Evolutionary conservation across 30 jellyfish, hydroid and myxozoan genomes (phyloP), one percentile per base, ranked within the genome.

Genomic region (Aurelia sp.): DNA sequence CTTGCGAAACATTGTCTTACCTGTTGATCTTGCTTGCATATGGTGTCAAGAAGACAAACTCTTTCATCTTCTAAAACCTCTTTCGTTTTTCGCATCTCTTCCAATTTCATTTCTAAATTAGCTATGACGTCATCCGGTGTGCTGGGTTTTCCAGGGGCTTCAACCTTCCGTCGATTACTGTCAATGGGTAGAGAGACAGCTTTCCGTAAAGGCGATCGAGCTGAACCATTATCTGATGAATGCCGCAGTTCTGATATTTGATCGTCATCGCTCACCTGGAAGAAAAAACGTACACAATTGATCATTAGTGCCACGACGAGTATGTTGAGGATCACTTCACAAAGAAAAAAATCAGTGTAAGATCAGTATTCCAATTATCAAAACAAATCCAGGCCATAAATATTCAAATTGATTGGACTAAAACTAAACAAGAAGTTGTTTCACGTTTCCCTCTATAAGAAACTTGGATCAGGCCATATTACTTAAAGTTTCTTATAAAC

Each of bases 61-160:
- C 99, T 81, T 48, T 90, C 99, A 7, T 66, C 92, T 70, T 89
- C 97, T 74, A 89, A 66, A n/a, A 93, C 74, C 60, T 89, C 97
- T 48, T 89, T 95, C 27, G 96, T 81, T 52, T 77, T 85, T 58
- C 70, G 68, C 85, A 83, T 82, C 13, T 89, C 97, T 55, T 81
- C 93, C 41, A 95, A 77, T 64, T 84, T 87, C 79, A 60, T 53
- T 59, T 86, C 96, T 16, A 87, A 62, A 48, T 88, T 80, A 23
- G 91, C 91, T 47, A 71, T 70, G 44, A 31, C 50, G 20, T 82
- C 97, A 3, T 76, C 89, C 22, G 90, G 86, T 23, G 78, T 83
- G 33, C 65, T 60, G 37, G 92, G 81, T 60, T 68, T 77, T 21
- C 22, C 87, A 37, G 71, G 71, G 22, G 89, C 65, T 27, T 74